These are phyloP conservation scores for Ataeniobius toweri DNA, from an alignment of 2,797 vertebrate species.

Conservation along the genomic window DNA sequence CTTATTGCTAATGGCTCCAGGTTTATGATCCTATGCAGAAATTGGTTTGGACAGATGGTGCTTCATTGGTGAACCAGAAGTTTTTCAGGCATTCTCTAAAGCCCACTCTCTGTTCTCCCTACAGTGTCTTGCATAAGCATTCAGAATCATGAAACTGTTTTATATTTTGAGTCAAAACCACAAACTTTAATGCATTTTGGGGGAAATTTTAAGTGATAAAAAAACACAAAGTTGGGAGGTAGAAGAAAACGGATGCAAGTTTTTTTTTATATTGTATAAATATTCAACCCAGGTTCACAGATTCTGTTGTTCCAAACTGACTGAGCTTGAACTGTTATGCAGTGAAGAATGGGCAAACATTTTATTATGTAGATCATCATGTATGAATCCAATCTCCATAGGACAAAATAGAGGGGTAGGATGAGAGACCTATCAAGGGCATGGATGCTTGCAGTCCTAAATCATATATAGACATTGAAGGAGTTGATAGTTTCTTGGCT, in stretches of 20 bases:
- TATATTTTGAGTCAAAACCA: background rate
- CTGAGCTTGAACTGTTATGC: background rate
- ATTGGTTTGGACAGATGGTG: constrained; percentile 83
- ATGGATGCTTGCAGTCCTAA: constrained; percentile 50
- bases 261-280: background rate
- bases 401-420: background rate
- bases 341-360: background rate
- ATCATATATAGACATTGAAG: constrained; percentile 64
- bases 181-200: background rate
- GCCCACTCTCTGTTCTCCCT: constrained; percentile 45
- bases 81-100: constrained; percentile 62
- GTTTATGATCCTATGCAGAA: constrained; percentile 74
- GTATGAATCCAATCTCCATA: constrained; percentile 78
- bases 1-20: constrained; percentile 71
- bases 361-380: constrained; percentile 65
- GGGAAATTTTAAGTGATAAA: background rate
- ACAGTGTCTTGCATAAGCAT: background rate
- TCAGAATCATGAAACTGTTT: background rate
- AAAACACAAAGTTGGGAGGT: background rate
- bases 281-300: background rate
- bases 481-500: constrained; percentile 57
- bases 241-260: background rate
- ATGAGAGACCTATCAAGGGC: background rate
- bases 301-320: background rate
- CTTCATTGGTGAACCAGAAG: constrained; percentile 70